These are phyloP conservation scores for Lepidochrysops patricia DNA, from an alignment of 2,888 invertebrate species.

Conservation along the genomic window DNA sequence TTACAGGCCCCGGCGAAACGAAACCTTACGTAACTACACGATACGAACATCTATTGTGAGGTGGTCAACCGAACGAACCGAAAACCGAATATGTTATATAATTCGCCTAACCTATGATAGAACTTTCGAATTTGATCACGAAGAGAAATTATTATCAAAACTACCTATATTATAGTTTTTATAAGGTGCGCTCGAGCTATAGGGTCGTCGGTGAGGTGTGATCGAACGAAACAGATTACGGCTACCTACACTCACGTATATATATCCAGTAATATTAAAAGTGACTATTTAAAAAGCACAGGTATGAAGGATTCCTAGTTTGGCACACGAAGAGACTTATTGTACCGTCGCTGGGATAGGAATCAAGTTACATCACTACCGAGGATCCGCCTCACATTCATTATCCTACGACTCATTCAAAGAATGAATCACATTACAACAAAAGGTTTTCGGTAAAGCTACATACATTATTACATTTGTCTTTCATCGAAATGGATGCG, in stretches of 20 bases:
- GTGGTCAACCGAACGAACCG: constrained; percentile 42
- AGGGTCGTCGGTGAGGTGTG: constrained; percentile 55
- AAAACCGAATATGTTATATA: constrained; percentile 55
- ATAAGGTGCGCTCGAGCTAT: constrained; percentile 68
- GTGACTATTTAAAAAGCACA: constrained; percentile 45
- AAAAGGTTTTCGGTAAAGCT: not conserved
- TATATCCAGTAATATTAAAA: constrained; percentile 35
- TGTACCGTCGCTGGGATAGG: constrained; percentile 15
- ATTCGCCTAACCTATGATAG: constrained; percentile 73
- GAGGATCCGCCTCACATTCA: not conserved
- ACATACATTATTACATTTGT: not conserved
- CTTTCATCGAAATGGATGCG: not conserved
- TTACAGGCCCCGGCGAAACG: constrained; percentile 29
- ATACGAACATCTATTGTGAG: constrained; percentile 31
- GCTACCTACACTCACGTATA: constrained; percentile 61
- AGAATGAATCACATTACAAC: not conserved
- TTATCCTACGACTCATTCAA: not conserved
- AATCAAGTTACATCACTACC: not conserved
- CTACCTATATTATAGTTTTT: constrained; percentile 67
- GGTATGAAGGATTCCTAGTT: constrained; percentile 51
- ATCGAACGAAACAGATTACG: constrained; percentile 61
- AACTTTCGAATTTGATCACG: constrained; percentile 71
- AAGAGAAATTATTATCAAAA: constrained; percentile 72
- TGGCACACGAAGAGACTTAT: constrained; percentile 54
- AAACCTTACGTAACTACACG: constrained; percentile 20